Evolutionary conservation across 1,140 invertebrate genomes (phyloP), one percentile per base, ranked within the genome.

Genomic region (Nebria ingens): DNA sequence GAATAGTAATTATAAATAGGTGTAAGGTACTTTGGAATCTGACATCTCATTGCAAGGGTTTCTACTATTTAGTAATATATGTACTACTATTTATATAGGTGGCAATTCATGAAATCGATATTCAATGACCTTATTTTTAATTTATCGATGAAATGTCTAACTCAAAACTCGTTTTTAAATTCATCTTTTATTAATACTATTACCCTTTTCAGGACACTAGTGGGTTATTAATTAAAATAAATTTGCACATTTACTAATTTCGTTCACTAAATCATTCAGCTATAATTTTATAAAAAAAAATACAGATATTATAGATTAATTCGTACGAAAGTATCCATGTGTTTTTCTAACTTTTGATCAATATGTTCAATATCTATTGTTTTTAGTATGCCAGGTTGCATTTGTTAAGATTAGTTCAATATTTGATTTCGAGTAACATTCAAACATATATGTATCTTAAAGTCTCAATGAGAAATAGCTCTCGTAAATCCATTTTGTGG

Each of bases 111-210:
- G 9, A 17, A 45, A 45, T 45, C 40, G 40, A 45, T 45, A 45
- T 45, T 45, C 40, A 45, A 45, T 45, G 40, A n/a, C n/a, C 40
- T 45, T 45, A 45, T 45, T 17, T 45, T 4, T 45, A 12, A 45
- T 45, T 45, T 11, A 45, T 4, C 4, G 3, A 12, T 3, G 15
- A 45, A 45, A 45, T 45, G 40, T 45, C 9, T 45, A 45, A 45
- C 9, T 45, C 40, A 45, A 45, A 45, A 45, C 40, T 12, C 40
- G 25, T 45, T 45, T 45, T 45, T 45, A 17, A 45, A 4, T 3
- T 12, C 17, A 45, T 45, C 3, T 45, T 12, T 12, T 45, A 45
- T 45, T 45, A 12, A 45, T n/a, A n/a, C n/a, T n/a, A n/a, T n/a
- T n/a, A n/a, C n/a, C n/a, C n/a, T n/a, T n/a, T n/a, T n/a, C n/a